Evolutionary conservation across 1,140 invertebrate genomes (phyloP), one percentile per base, ranked within the genome.

Genomic region (Drosophila pachea): DNA sequence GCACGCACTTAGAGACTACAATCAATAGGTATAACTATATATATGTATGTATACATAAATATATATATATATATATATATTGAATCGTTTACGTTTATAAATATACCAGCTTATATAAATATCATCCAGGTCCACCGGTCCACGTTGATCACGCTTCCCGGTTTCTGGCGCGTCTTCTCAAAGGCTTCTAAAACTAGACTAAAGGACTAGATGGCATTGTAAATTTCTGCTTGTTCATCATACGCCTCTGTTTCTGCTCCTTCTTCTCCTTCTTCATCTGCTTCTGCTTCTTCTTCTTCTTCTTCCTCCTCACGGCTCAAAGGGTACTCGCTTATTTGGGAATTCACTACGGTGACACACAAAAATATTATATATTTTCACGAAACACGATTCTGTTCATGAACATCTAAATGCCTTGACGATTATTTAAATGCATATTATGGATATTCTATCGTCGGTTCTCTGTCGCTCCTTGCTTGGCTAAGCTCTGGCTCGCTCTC

Each of bases 21-120:
- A 68, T 79, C 62, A 70, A 74, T 82, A 66, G 64, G 22, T 22
- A 22, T 22, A 22, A 22, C 22, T 22, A 22, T 22, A 75, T 76
- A 65, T 55, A 65, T 73, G 81, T 68, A 66, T 53, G 40, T 66
- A 48, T 81, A 81, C 82, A 75, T 83, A 74, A 72, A 83, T 78
- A 82, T 83, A 72, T 33, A 14, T 16, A 14, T 42, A 42, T 42
- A 42, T 42, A 42, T 12, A 42, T 29, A 29, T 47, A 29, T 72
- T 73, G 40, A 59, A 50, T 72, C 63, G 58, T 78, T 45, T 22
- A 7, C 56, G 71, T 67, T 72, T 67, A 77, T 74, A 83, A 75
- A 78, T 74, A 83, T 55, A 65, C 59, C 45, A 32, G 66, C 36
- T 66, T 63, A 68, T 70, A 74, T 71, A 71, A 83, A 81, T 81